Percentiles rank a stretch among this genome's conserved stretches.
Conservation (phyloP, 1,140 invertebrate genomes). For the Plutomurus gul region DNA sequence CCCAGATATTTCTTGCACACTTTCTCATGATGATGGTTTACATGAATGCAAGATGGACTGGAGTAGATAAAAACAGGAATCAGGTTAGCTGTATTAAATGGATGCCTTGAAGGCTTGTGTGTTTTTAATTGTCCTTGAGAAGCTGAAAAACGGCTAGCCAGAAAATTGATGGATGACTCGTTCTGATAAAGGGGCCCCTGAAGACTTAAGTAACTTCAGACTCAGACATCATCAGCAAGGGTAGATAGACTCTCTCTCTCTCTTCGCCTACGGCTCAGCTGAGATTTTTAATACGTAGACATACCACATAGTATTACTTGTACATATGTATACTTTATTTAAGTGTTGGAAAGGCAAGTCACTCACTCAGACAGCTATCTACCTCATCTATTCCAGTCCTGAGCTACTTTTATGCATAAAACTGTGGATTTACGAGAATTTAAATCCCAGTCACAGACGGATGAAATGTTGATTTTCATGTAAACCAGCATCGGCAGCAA, state of each 20-base stretch:
- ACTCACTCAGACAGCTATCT: neutral
- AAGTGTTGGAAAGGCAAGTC: conserved; percentile 9
- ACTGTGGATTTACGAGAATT: neutral
- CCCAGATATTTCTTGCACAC: neutral
- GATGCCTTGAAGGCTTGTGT: neutral
- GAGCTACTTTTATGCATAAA: neutral
- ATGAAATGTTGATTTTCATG: no score
- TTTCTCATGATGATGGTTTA: neutral
- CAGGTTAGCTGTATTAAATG: neutral
- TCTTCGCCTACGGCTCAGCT: neutral
- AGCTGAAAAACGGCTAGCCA: neutral
- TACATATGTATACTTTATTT: no score
- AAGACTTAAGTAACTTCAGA: no score
- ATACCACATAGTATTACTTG: neutral
- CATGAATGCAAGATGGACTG: neutral
- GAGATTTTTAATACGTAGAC: neutral
- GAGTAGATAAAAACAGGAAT: neutral
- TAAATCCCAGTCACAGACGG: neutral
- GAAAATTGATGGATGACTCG: conserved; percentile 9
- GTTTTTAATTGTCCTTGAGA: conserved; percentile 21
- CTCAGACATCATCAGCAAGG: neutral
- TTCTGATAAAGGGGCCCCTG: neutral
- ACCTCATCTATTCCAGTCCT: neutral
- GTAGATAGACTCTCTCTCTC: neutral
- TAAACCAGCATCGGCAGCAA: neutral